phyloP scores from a whole-genome alignment of 1,140 invertebrate genomes.

The Pogonognathellus flavescens region DNA sequence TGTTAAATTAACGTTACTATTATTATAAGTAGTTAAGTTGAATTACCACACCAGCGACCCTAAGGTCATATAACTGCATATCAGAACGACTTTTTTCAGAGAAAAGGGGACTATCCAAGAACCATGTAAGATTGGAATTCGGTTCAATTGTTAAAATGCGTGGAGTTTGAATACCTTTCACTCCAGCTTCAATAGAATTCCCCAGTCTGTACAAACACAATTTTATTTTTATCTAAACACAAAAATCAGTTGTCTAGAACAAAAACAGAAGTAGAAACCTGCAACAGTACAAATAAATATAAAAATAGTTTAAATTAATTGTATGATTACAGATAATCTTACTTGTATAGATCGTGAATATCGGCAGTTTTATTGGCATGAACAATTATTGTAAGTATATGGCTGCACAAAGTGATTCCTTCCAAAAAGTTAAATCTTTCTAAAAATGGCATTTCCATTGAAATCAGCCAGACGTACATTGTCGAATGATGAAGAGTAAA shows the following conservation, averaged over 20 bases:
- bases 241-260: too few relatives aligned
- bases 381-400: neutral
- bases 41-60: slow-evolving; percentile 44
- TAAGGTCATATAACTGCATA: neutral
- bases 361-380: neutral
- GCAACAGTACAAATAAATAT: neutral
- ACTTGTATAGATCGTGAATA: neutral
- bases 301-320: neutral
- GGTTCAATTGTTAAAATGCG: neutral
- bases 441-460: neutral
- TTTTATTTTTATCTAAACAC: too few relatives aligned
- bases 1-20: neutral
- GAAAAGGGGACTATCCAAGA: neutral
- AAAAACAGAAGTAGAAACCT: neutral
- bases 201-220: too few relatives aligned
- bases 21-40: neutral
- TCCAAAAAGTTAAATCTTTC: neutral
- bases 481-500: too few relatives aligned
- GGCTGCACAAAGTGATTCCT: neutral
- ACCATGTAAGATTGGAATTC: neutral
- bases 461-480: neutral
- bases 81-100: slow-evolving; percentile 27
- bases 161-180: neutral
- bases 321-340: neutral
- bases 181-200: neutral